These are phyloP conservation scores for Bedellia somnulentella DNA, from an alignment of 2,888 invertebrate species.

Conservation along the genomic window DNA sequence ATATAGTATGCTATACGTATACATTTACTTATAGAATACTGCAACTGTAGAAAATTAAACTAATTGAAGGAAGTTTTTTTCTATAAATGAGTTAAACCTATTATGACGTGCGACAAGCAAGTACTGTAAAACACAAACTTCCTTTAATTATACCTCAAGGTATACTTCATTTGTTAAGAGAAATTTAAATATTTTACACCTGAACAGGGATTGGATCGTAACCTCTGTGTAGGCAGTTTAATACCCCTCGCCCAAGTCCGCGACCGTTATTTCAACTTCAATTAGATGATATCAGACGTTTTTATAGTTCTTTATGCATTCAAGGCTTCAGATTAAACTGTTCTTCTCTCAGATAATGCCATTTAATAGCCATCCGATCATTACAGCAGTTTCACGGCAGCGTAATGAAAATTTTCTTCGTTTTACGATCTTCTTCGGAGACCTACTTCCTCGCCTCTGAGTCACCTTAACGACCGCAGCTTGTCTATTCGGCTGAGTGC, in stretches of 20 bases:
- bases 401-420: slow-evolving; percentile 48
- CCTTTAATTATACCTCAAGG: no score
- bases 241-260: slow-evolving; percentile 21
- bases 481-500: slow-evolving; percentile 1
- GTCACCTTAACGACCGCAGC: slow-evolving; percentile 9
- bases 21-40: no score
- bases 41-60: no score
- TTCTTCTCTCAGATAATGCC: slow-evolving; percentile 42
- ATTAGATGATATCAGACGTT: slow-evolving; percentile 57
- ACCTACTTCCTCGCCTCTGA: slow-evolving; percentile 13
- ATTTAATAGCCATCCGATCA: slow-evolving; percentile 46
- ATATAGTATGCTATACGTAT: no score
- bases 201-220: slow-evolving; percentile 31
- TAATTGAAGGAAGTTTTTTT: no score
- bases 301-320: slow-evolving; percentile 58
- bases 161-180: slow-evolving; percentile 31
- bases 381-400: slow-evolving; percentile 34
- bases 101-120: no score
- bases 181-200: slow-evolving; percentile 51
- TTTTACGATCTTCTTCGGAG: slow-evolving; percentile 32
- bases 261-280: slow-evolving; percentile 40
- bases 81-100: no score
- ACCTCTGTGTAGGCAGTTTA: slow-evolving; percentile 37
- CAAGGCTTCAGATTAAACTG: slow-evolving; percentile 45
- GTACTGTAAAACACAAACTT: no score